Evolutionary conservation across 1,140 invertebrate species (phyloP).

Genomic region (Bombus sibiricus): DNA sequence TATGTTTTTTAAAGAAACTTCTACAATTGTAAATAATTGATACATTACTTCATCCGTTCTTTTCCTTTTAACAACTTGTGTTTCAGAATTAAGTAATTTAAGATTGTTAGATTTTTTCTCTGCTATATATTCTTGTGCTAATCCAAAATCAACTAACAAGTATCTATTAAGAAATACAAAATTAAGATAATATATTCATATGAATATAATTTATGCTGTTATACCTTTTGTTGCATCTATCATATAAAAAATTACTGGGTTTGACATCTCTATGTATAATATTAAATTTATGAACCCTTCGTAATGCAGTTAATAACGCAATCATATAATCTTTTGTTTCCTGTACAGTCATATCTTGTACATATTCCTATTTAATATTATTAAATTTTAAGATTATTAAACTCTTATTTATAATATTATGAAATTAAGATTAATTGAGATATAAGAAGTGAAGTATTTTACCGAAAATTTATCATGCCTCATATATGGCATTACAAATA

Average conservation of each 20-base stretch:
- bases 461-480: slow-evolving; percentile 91
- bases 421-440: neutral
- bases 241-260: slow-evolving; percentile 95
- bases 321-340: slow-evolving; percentile 93
- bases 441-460: slow-evolving; percentile 75
- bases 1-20: neutral
- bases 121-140: slow-evolving; percentile 86
- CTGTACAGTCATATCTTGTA: slow-evolving; percentile 86
- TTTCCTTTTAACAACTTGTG: slow-evolving; percentile 70
- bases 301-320: slow-evolving; percentile 90
- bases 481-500: slow-evolving; percentile 96
- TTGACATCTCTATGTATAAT: slow-evolving; percentile 97
- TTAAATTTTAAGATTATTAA: neutral
- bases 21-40: slow-evolving; percentile 32
- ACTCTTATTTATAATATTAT: neutral
- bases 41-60: slow-evolving; percentile 74
- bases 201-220: neutral
- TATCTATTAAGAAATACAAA: slow-evolving; percentile 80
- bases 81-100: slow-evolving; percentile 31
- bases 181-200: neutral
- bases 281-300: slow-evolving; percentile 91
- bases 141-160: slow-evolving; percentile 94
- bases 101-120: slow-evolving; percentile 55
- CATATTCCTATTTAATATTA: slow-evolving; percentile 87
- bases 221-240: slow-evolving; percentile 89